Base-by-base conservation (phyloP, 2,113 vertebrate species). In the Acinonyx jubatus region DNA sequence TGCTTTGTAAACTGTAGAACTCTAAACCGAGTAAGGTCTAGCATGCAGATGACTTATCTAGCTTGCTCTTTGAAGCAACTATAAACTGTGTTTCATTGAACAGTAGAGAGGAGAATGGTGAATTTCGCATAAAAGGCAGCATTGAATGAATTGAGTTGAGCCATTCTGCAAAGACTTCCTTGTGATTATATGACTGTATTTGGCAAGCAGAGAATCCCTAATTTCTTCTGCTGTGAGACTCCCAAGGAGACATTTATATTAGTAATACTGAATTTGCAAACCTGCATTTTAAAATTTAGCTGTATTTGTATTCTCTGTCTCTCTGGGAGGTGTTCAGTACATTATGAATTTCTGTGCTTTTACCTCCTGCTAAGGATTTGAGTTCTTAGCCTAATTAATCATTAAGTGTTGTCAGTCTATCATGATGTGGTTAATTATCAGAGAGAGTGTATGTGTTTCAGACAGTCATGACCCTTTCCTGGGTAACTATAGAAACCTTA, bases 401-500 rank as follows among this genome's bases (percentile, higher is more conserved):
- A 97, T 99, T 98, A 98, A 98, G 97, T 98, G 93, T 98, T 99
- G 98, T 98, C 98, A 98, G 97, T 69, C 18, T 98, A 95, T 98
- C 98, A 89, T 98, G 97, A 98, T 98, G 98, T 41, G 87, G 98
- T 97, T 99, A 98, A 98, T 99, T 99, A 98, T 98, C 98, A 98
- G 97, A 93, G 94, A 98, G 97, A 92, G 92, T 96, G 96, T 96
- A 16, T 94, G 76, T 92, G 94, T 98, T 98, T 99, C 96, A 98
- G 97, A 96, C 87, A 98, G 94, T 93, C 98, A 27, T 98, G 98
- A 99, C 98, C 98, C 98, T 98, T 98, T 98, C 96, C 79, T 27
- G 69, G 96, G 98, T 99, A 99, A 98, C 98, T 99, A 98, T 99
- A 99, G 99, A 98, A 99, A 99, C 98, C 96, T 98, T 97, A 97